These are phyloP conservation scores for Pedetes capensis DNA, from an alignment of 2,113 vertebrate genomes.

Conservation along the genomic window DNA sequence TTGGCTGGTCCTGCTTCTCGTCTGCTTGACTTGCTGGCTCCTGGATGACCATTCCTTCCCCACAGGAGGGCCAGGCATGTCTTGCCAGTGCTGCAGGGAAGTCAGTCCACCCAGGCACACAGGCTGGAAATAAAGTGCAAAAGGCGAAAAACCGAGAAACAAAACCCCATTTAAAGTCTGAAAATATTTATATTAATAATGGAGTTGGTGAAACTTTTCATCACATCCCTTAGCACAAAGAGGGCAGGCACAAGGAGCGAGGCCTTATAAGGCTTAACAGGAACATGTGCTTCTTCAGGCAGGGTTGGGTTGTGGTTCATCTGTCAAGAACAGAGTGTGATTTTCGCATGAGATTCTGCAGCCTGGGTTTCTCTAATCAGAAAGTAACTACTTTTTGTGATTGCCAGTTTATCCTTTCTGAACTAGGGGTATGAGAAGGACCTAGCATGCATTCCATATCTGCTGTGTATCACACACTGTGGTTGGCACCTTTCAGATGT, in stretches of 20 bases:
- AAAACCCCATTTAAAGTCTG: constrained; percentile 31
- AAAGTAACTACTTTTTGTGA: constrained; percentile 28
- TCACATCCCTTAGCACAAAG: neutral
- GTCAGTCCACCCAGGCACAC: neutral
- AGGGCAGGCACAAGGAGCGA: neutral
- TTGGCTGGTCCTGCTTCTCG: constrained; percentile 8
- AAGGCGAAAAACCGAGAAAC: neutral
- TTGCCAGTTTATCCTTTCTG: neutral
- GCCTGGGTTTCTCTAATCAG: constrained; percentile 44
- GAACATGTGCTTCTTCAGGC: neutral
- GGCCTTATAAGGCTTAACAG: neutral
- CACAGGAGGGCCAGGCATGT: neutral
- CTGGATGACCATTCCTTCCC: constrained; percentile 25
- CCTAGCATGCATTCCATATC: neutral
- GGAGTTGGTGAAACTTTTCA: neutral
- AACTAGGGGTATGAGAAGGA: neutral
- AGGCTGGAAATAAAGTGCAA: constrained; percentile 37
- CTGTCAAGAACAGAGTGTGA: constrained; percentile 50
- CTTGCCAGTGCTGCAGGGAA: neutral
- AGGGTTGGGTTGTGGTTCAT: neutral
- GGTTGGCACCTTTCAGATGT: neutral
- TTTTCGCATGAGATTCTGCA: constrained; percentile 31
- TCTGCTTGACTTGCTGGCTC: constrained; percentile 64
- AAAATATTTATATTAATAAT: constrained; percentile 54
- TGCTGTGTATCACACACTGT: neutral